Percentiles rank a stretch among this genome's conserved stretches.
Conservation (phyloP, 1,140 invertebrate genomes). For the Maconellicoccus hirsutus region DNA sequence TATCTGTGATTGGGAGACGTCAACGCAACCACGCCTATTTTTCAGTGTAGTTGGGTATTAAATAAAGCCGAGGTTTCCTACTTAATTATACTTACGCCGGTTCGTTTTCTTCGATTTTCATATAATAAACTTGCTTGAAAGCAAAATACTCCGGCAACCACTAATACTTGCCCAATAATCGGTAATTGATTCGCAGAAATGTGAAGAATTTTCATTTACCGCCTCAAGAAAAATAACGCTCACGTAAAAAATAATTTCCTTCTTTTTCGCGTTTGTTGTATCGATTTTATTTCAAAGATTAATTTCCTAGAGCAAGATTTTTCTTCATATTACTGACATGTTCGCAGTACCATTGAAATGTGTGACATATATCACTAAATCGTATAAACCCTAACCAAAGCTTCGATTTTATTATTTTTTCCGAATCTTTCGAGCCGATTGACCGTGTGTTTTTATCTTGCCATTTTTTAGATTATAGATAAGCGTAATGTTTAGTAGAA, state of each 20-base stretch:
- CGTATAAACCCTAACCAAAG: too few relatives aligned
- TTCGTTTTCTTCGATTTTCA: constrained; percentile 5
- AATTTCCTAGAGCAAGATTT: background rate
- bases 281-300: background rate
- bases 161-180: background rate
- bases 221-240: background rate
- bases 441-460: too few relatives aligned
- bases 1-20: constrained; percentile 2
- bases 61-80: constrained; percentile 7
- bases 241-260: background rate
- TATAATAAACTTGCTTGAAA: background rate
- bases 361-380: too few relatives aligned
- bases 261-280: background rate
- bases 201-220: background rate
- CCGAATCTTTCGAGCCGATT: too few relatives aligned
- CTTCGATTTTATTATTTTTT: too few relatives aligned
- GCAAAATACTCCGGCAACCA: background rate
- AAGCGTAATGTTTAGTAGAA: too few relatives aligned
- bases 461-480: too few relatives aligned
- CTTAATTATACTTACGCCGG: constrained; percentile 1
- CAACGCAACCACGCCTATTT: constrained; percentile 7
- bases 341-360: too few relatives aligned
- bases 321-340: too few relatives aligned
- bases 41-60: background rate
- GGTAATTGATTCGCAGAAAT: constrained; percentile 8